Evolutionary conservation across 2,888 invertebrate species (phyloP).

Genomic region (Nudaria mundana): DNA sequence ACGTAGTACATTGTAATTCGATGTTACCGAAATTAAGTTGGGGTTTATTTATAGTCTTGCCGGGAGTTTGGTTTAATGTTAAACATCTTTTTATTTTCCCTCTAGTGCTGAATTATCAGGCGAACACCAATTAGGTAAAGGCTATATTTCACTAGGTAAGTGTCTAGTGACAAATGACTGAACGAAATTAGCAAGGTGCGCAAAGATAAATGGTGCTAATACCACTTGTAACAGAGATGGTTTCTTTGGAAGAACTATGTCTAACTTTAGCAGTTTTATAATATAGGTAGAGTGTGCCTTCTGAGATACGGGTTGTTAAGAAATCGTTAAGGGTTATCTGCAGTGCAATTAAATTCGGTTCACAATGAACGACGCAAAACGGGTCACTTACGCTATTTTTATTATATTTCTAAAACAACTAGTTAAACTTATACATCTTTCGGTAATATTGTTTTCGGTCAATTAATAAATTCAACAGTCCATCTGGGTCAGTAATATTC

Average conservation of each 20-base stretch:
- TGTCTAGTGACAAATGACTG: slow-evolving; percentile 28
- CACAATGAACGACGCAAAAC: too few species aligned
- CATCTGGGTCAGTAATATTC: too few species aligned
- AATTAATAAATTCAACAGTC: too few species aligned
- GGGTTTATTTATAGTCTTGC: slow-evolving; percentile 24
- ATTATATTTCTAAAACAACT: too few species aligned
- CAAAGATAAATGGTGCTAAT: slow-evolving; percentile 23
- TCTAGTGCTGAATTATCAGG: slow-evolving; percentile 23
- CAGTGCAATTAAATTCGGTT: too few species aligned
- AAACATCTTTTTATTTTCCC: slow-evolving; percentile 26
- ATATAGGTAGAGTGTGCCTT: too few species aligned
- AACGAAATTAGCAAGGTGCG: slow-evolving; percentile 29
- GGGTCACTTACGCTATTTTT: too few species aligned
- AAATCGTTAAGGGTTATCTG: too few species aligned
- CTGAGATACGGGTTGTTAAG: too few species aligned
- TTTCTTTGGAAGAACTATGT: not conserved
- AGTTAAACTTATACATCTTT: too few species aligned
- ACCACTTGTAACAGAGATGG: slow-evolving; percentile 18
- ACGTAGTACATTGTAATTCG: slow-evolving; percentile 6
- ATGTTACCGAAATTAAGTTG: slow-evolving; percentile 26
- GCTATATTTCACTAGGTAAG: slow-evolving; percentile 28
- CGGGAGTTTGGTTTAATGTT: slow-evolving; percentile 17
- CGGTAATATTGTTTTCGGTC: too few species aligned
- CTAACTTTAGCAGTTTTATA: not conserved
- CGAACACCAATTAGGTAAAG: slow-evolving; percentile 28